Conservation (phyloP, 2,888 invertebrate genomes). For the Norana najaformis region DNA sequence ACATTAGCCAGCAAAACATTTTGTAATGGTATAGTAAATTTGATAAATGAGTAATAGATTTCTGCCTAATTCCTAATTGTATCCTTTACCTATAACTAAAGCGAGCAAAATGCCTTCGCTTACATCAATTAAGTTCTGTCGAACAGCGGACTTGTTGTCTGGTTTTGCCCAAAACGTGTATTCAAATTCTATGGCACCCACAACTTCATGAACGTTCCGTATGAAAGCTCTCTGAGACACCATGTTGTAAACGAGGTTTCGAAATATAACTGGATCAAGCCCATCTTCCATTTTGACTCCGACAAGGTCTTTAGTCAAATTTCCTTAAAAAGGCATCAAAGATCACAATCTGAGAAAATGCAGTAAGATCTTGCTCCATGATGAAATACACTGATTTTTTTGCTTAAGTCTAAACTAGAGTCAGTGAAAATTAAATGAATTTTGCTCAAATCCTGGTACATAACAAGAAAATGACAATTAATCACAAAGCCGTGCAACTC, state of each 20-base stretch:
- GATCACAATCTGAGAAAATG: background rate
- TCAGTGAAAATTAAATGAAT: background rate
- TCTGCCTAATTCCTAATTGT: background rate
- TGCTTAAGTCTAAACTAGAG: background rate
- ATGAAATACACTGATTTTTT: background rate
- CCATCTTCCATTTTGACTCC: slow-evolving; percentile 43
- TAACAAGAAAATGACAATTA: no score
- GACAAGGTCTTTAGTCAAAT: slow-evolving; percentile 40
- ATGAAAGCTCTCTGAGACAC: slow-evolving; percentile 40
- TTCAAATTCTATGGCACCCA: slow-evolving; percentile 55
- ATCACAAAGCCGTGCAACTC: no score
- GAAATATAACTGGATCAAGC: slow-evolving; percentile 41
- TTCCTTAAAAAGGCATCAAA: slow-evolving; percentile 38
- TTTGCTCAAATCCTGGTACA: background rate
- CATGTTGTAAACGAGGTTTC: slow-evolving; percentile 43
- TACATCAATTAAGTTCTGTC: slow-evolving; percentile 59
- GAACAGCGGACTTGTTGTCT: slow-evolving; percentile 55
- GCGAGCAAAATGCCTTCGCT: slow-evolving; percentile 38
- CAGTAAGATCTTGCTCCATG: background rate
- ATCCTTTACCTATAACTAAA: background rate
- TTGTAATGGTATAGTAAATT: background rate
- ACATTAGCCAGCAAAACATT: background rate
- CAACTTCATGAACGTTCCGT: slow-evolving; percentile 49
- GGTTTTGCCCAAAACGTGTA: slow-evolving; percentile 62
- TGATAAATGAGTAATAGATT: background rate